Evolutionary conservation across 2,888 invertebrate genomes (phyloP).

Genomic region (Scotopteryx bipunctaria): DNA sequence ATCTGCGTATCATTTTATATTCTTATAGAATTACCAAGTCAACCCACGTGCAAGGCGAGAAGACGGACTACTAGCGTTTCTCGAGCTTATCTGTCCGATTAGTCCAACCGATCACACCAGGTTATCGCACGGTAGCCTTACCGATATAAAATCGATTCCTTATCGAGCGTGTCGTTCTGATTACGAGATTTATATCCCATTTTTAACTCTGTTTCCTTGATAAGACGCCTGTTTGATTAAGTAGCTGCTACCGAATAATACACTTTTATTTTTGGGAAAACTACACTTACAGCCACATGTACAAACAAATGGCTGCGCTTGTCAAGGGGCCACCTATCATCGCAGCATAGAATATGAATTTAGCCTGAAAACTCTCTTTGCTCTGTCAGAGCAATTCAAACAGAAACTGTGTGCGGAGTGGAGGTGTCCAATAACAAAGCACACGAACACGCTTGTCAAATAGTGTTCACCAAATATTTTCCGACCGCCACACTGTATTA

Average conservation of each 20-base stretch:
- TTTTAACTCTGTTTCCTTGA: slow-evolving; percentile 56
- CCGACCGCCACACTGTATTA: slow-evolving; percentile 70
- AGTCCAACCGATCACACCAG: slow-evolving; percentile 57
- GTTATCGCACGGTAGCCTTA: slow-evolving; percentile 74
- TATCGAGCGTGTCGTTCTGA: slow-evolving; percentile 60
- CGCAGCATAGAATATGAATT: slow-evolving; percentile 9
- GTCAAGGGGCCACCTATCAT: slow-evolving; percentile 42
- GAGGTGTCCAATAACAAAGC: slow-evolving; percentile 80
- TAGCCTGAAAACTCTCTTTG: slow-evolving; percentile 54
- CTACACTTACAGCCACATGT: slow-evolving; percentile 46
- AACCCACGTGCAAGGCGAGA: slow-evolving; percentile 54
- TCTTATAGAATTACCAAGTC: slow-evolving; percentile 64
- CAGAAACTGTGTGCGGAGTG: slow-evolving; percentile 69
- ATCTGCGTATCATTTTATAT: slow-evolving; percentile 58
- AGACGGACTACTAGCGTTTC: slow-evolving; percentile 54
- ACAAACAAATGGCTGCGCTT: slow-evolving; percentile 50
- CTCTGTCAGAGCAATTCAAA: slow-evolving; percentile 68
- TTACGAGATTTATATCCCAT: slow-evolving; percentile 68
- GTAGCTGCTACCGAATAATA: slow-evolving; percentile 53
- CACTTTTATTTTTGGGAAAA: slow-evolving; percentile 23
- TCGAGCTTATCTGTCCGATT: slow-evolving; percentile 68
- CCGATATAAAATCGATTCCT: slow-evolving; percentile 61
- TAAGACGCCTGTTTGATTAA: slow-evolving; percentile 54
- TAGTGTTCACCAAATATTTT: slow-evolving; percentile 77
- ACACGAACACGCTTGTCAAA: slow-evolving; percentile 79